Conservation (phyloP, 2,888 invertebrate genomes). For the Polydesmus complanatus region DNA sequence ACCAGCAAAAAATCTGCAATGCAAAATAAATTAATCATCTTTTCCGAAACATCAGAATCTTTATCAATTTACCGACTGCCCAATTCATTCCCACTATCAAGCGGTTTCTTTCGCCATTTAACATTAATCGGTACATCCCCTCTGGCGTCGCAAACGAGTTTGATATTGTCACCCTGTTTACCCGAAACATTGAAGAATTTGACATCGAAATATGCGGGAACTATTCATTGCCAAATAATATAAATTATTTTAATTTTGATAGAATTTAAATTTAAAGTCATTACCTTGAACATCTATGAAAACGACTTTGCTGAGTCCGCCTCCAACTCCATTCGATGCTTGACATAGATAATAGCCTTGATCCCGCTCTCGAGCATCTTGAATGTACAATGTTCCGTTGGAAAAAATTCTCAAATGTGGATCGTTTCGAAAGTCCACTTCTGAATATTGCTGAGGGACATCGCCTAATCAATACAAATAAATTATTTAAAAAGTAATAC, state of each 20-base stretch:
- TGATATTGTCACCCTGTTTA: slow-evolving; percentile 30
- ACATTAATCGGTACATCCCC: slow-evolving; percentile 37
- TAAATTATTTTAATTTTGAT: neutral
- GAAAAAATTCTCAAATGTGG: slow-evolving; percentile 1
- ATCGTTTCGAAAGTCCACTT: slow-evolving; percentile 3
- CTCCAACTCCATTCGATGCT: slow-evolving; percentile 16
- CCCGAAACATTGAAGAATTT: slow-evolving; percentile 53
- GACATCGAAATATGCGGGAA: slow-evolving; percentile 84
- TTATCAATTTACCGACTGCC: slow-evolving; percentile 10
- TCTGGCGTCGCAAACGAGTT: slow-evolving; percentile 34
- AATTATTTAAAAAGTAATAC: neutral
- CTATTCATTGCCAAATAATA: too few relatives aligned
- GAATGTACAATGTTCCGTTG: slow-evolving; percentile 14
- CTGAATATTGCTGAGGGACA: slow-evolving; percentile 9
- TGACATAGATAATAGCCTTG: slow-evolving; percentile 17
- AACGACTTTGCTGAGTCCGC: slow-evolving; percentile 17
- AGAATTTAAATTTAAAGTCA: too few relatives aligned
- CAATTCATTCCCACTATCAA: neutral
- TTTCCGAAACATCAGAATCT: neutral
- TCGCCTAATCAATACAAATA: slow-evolving; percentile 4
- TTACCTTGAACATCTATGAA: slow-evolving; percentile 17
- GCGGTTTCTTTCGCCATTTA: slow-evolving; percentile 44
- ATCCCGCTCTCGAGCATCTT: slow-evolving; percentile 11
- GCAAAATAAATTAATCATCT: neutral
- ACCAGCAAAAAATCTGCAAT: slow-evolving; percentile 11